Conservation (phyloP, 2,888 invertebrate species). For the Melieria omissa region DNA sequence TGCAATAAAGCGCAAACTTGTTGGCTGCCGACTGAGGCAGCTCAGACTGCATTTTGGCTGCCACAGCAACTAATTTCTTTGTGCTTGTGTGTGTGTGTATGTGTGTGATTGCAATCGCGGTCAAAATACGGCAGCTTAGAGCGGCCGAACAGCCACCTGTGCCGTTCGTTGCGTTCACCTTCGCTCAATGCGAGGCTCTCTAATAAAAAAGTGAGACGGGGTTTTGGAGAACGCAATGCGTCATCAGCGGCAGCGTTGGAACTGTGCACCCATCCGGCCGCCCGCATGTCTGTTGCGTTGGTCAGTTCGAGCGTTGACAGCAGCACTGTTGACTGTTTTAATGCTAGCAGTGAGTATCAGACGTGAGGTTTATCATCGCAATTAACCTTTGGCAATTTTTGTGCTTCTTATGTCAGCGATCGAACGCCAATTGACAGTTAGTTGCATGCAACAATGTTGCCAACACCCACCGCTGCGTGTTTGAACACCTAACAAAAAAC, state of each 20-base stretch:
- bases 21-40: no score
- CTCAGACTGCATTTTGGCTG: no score
- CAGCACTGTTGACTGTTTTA: conserved; percentile 9
- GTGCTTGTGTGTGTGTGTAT: no score
- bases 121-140: no score
- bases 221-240: not conserved
- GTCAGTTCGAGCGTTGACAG: not conserved
- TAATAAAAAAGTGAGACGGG: not conserved
- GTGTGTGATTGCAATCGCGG: no score
- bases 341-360: conserved; percentile 18
- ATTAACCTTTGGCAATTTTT: conserved; percentile 36
- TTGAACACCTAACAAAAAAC: no score
- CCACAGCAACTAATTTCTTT: no score
- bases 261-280: not conserved
- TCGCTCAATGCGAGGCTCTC: not conserved
- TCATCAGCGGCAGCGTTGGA: not conserved
- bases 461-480: no score
- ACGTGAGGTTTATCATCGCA: not conserved
- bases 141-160: no score
- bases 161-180: not conserved
- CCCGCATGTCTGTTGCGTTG: not conserved
- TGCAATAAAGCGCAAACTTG: no score
- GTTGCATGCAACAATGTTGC: no score
- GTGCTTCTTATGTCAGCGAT: no score
- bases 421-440: not conserved